A percentile compares a stretch with the other conserved stretches of the same genome.
phyloP scores from a whole-genome alignment of 2,113 vertebrate species.

The Verasper variegatus region DNA sequence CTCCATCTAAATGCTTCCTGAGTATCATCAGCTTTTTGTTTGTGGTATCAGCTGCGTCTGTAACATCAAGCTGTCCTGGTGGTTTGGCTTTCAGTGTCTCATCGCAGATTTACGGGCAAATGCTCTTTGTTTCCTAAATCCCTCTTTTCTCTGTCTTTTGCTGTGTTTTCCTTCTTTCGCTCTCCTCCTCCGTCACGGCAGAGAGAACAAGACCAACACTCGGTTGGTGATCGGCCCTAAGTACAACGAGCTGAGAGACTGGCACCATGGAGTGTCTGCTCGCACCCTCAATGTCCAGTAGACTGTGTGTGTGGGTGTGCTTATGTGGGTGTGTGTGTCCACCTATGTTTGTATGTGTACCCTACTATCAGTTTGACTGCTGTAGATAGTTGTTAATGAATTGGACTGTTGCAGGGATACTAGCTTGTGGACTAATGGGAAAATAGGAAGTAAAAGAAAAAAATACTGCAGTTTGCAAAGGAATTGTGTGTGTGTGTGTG shows the following conservation, averaged over 20 bases:
- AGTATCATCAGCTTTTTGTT: slow-evolving; percentile 16
- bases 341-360: slow-evolving; percentile 1
- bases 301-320: slow-evolving; percentile 53
- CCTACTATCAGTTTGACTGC: slow-evolving; percentile 7
- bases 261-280: slow-evolving; percentile 98
- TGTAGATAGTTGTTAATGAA: slow-evolving; percentile 18
- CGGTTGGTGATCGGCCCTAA: slow-evolving; percentile 92
- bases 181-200: slow-evolving; percentile 74
- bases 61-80: slow-evolving; percentile 10
- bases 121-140: slow-evolving; percentile 27
- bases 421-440: slow-evolving; percentile 9
- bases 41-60: not conserved
- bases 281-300: slow-evolving; percentile 97
- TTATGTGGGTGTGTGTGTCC: slow-evolving; percentile 1
- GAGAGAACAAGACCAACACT: slow-evolving; percentile 88
- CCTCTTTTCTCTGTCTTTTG: slow-evolving; percentile 36
- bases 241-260: slow-evolving; percentile 97
- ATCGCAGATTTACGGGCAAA: not conserved
- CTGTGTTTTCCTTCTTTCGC: slow-evolving; percentile 20
- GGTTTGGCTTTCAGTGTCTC: slow-evolving; percentile 39
- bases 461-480: slow-evolving; percentile 7
- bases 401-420: not conserved
- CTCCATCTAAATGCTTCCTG: not conserved
- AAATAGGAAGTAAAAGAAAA: slow-evolving; percentile 33
- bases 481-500: slow-evolving; percentile 17